Evolutionary conservation across 2,113 vertebrate species (phyloP).

Genomic region (Terrapene triunguis): DNA sequence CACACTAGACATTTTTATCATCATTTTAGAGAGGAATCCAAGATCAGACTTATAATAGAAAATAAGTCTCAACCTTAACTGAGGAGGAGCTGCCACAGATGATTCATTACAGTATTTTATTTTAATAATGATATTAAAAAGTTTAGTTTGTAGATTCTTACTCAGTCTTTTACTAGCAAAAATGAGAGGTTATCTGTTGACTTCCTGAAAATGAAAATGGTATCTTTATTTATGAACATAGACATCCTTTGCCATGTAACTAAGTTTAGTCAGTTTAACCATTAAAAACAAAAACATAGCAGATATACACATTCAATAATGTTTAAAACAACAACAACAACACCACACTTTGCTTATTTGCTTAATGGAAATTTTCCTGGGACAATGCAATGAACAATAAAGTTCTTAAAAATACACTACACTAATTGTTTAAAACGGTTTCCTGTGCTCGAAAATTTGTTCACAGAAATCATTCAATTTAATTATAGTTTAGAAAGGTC

Average conservation of each 20-base stretch:
- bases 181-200: background rate
- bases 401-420: background rate
- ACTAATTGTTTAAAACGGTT: background rate
- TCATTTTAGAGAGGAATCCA: background rate
- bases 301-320: too few relatives aligned
- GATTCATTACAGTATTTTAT: background rate
- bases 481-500: background rate
- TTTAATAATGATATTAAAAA: background rate
- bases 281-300: background rate
- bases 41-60: background rate
- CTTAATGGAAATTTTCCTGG: too few relatives aligned
- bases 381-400: too few relatives aligned
- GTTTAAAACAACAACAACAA: too few relatives aligned
- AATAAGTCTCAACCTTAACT: background rate
- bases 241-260: background rate
- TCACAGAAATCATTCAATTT: conserved; percentile 26
- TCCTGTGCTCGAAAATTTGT: background rate
- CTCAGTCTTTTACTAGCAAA: background rate
- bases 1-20: background rate
- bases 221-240: background rate
- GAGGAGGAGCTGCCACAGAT: too few relatives aligned
- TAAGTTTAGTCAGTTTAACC: background rate
- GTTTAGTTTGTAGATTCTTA: background rate
- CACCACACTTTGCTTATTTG: too few relatives aligned
- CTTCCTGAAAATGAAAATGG: background rate